These are phyloP conservation scores for Pollenia labialis DNA, from an alignment of 2,888 invertebrate genomes.

Conservation along the genomic window DNA sequence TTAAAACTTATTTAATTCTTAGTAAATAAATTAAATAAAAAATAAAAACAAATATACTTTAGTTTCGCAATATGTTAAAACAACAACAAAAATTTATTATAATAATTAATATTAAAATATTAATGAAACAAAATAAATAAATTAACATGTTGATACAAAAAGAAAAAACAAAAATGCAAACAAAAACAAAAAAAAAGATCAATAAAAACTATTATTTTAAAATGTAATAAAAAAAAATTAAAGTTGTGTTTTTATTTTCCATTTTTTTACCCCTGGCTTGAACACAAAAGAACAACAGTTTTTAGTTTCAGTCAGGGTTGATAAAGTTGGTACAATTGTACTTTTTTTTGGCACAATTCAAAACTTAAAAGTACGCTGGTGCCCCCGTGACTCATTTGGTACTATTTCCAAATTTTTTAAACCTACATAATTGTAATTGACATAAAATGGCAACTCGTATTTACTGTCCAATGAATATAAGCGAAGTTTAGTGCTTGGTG, in stretches of 20 bases:
- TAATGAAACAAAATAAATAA: constrained; percentile 52
- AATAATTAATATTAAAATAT: constrained; percentile 65
- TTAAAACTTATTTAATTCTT: constrained; percentile 63
- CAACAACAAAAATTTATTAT: constrained; percentile 70
- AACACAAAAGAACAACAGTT: background rate
- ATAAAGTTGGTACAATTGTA: too few species aligned
- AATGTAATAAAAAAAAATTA: constrained; percentile 37
- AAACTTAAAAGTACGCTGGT: too few species aligned
- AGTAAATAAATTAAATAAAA: constrained; percentile 64
- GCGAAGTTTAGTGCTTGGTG: too few species aligned
- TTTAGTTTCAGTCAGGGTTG: too few species aligned
- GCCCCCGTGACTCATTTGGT: too few species aligned
- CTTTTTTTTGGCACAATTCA: too few species aligned
- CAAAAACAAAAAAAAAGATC: constrained; percentile 59
- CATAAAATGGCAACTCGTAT: too few species aligned
- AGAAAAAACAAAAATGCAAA: constrained; percentile 70
- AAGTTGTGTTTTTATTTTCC: background rate
- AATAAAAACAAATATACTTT: constrained; percentile 68
- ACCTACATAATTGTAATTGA: too few species aligned
- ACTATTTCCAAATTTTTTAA: too few species aligned
- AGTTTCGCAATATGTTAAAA: constrained; percentile 79
- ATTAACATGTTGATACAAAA: constrained; percentile 62
- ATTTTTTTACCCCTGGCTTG: too few species aligned
- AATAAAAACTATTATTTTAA: constrained; percentile 72
- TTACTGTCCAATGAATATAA: too few species aligned